Evolutionary conservation across 1,140 invertebrate species (phyloP).

Genomic region (Trichomalopsis sarcophagae): DNA sequence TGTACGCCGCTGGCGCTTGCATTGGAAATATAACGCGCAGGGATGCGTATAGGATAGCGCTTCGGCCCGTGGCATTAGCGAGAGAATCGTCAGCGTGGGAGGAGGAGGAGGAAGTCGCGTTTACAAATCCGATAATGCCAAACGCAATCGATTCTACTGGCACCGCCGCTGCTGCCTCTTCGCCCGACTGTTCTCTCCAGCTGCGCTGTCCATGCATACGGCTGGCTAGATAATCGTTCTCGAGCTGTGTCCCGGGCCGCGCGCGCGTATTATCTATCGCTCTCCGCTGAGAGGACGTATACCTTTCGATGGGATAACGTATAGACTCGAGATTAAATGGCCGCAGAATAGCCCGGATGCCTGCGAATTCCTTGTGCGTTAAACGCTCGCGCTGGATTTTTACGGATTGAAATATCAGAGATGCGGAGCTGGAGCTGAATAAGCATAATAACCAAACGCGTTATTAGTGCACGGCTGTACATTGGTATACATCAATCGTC

Average conservation of each 20-base stretch:
- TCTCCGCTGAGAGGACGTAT: no score
- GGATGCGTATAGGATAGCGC: background rate
- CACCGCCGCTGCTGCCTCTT: background rate
- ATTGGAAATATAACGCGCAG: constrained; percentile 54
- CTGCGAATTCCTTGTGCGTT: no score
- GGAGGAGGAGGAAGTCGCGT: constrained; percentile 46
- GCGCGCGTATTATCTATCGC: no score
- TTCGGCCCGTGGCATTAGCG: background rate
- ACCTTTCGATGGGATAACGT: no score
- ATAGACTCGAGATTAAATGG: no score
- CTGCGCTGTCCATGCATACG: background rate
- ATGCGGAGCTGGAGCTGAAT: background rate
- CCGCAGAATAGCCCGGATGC: no score
- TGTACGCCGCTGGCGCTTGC: background rate
- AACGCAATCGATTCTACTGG: constrained; percentile 53
- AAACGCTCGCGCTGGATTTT: no score
- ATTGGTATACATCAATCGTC: background rate
- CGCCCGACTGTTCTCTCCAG: background rate
- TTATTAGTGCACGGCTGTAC: background rate
- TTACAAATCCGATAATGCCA: constrained; percentile 56
- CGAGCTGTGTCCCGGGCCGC: background rate
- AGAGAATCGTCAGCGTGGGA: background rate
- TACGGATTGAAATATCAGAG: background rate
- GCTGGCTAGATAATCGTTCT: background rate
- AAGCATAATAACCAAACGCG: constrained; percentile 10